Evolutionary conservation across 2,888 invertebrate species (phyloP).

Genomic region (Resseliella maxima): DNA sequence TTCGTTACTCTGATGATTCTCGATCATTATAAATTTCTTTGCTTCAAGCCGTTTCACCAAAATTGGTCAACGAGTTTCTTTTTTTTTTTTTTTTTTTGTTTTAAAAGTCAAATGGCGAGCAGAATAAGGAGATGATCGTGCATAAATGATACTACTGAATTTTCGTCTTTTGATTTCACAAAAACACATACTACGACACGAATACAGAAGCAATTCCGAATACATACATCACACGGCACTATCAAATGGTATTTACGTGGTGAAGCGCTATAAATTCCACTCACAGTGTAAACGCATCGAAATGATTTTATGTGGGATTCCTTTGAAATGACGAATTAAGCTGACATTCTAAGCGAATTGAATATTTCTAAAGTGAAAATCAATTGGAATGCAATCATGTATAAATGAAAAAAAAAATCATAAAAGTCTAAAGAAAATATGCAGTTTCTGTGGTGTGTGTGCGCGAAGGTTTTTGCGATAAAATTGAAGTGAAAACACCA

Average conservation of each 20-base stretch:
- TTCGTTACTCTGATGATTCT: neutral
- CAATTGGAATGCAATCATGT: neutral
- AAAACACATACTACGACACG: too few species aligned
- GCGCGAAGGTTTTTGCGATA: too few species aligned
- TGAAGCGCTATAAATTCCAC: conserved; percentile 36
- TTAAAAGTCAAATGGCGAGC: neutral
- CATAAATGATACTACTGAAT: neutral
- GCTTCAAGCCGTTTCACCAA: neutral
- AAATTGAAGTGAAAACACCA: too few species aligned
- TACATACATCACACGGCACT: neutral
- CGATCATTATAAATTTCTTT: neutral
- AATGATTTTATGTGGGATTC: conserved; percentile 20
- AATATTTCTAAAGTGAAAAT: neutral
- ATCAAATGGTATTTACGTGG: neutral
- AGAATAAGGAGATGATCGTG: neutral
- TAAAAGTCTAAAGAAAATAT: too few species aligned
- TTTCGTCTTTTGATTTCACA: neutral
- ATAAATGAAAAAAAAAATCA: neutral
- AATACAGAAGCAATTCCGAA: too few species aligned
- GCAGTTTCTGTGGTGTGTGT: too few species aligned
- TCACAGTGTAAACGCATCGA: neutral
- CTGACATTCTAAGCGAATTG: neutral
- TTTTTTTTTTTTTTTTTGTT: neutral
- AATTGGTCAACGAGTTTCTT: neutral
- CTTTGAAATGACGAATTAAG: conserved; percentile 4